Conservation (phyloP, 2,888 invertebrate species). For the Germaria angustata region DNA sequence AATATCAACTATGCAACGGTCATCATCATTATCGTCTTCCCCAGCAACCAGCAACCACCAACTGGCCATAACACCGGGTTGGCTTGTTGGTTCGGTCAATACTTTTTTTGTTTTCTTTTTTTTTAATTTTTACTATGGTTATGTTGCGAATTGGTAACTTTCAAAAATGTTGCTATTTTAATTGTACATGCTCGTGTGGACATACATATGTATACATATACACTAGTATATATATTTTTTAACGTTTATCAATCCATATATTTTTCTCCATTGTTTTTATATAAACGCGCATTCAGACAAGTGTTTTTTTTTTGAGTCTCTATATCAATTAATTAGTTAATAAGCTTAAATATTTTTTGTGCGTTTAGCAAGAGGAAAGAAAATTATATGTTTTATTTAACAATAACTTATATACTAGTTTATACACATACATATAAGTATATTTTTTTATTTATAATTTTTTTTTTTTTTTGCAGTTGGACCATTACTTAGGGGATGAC, state of each 20-base stretch:
- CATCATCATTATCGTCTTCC: constrained; percentile 9
- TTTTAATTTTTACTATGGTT: neutral
- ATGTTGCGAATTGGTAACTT: constrained; percentile 7
- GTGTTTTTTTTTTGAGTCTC: neutral
- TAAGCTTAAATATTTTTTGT: constrained; percentile 11
- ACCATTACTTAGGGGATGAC: no score
- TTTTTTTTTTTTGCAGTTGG: no score
- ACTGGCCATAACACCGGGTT: neutral
- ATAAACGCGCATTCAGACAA: neutral
- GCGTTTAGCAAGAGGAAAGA: neutral
- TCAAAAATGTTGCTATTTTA: constrained; percentile 32
- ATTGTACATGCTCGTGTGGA: constrained; percentile 20
- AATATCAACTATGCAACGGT: constrained; percentile 13
- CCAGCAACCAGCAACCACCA: constrained; percentile 3
- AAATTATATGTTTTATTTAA: neutral
- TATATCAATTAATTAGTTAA: constrained; percentile 46
- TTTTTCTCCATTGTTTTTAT: neutral
- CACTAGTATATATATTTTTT: neutral
- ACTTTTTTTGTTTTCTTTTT: constrained; percentile 1
- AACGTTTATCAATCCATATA: neutral
- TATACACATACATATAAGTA: no score
- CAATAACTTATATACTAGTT: no score
- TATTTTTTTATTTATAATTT: no score
- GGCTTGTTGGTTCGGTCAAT: constrained; percentile 11
- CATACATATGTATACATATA: no score